Evolutionary conservation across 2,113 vertebrate species (phyloP), one percentile per base, ranked within the genome.

Genomic region (Phasianus colchicus): DNA sequence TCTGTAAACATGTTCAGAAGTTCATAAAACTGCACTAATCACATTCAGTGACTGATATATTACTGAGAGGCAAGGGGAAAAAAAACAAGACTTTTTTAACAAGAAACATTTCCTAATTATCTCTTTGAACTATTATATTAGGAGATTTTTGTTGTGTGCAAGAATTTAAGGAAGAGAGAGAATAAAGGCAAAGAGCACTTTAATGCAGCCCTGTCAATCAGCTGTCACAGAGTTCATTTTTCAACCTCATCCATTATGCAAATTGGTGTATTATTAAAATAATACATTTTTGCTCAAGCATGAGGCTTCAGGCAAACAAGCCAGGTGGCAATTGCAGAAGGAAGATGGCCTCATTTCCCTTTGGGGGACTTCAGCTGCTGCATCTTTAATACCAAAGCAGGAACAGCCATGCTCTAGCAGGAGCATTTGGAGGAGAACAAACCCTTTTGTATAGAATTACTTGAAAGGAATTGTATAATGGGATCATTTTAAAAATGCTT

Each of bases 161-260:
- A 42, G 74, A 79, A 55, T 78, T 92, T 88, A 29, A 61, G 73
- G 73, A 94, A 90, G 61, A 74, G 73, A 69, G 27, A 27, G 40
- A 78, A 83, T 65, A 79, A 85, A 94, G 88, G 45, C 42, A 84
- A 88, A 61, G 63, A 81, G 64, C 90, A 70, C 81, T 90, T 90
- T 86, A 93, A 88, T 40, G 83, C 82, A 95, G 83, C n/a, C 83
- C 70, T 88, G 85, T 66, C 95, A 92, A 50, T 95, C 95, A 91
- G 52, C 36, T 92, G 91, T 91, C 88, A 94, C 22, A 0, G 85
- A 86, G 73, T 83, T 93, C 30, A 88, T 81, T 95, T 94, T 81
- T 73, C 91, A 86, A 50, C 91, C 83, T 93, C 83, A 96, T 88
- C 78, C 82, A 85, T 94, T 89, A 95, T 91, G 95, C 74, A 96